Base-by-base conservation (phyloP, 2,888 invertebrate species). In the Ornithoptera alexandrae region DNA sequence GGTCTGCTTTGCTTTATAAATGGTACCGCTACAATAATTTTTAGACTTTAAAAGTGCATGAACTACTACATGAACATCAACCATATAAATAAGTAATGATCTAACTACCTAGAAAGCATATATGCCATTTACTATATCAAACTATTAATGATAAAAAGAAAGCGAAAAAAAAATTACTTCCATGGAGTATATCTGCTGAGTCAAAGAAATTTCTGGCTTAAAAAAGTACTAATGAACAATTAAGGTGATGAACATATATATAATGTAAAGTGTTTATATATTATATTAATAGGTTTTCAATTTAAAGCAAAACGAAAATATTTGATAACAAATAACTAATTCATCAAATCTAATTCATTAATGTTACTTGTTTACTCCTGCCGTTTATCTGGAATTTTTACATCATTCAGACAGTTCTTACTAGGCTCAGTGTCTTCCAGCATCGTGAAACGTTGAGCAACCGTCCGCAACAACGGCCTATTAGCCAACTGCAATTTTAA, bases 401-500 rank as follows among this genome's bases (percentile, higher is more conserved):
- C 3, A 53, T 53, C 18, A 72, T 74, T 73, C 50, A 22, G 60
- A 15, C 30, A 61, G 20, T 20, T 50, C 60, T 61, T 50, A 20
- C 18, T 50, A 39, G 20, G 17, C 60, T 61, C 74, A 15, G 36
- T 71, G 71, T 65, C 65, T 65, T 50, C 65, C 59, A 62, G 73
- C 62, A 71, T 70, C 74, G 50, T 73, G 71, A 72, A 72, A 72
- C 61, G 74, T 78, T 79, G 72, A 71, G 78, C 73, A 81, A 78
- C 74, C 62, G 58, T 68, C 69, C 67, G 71, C 73, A 22, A 0
- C 67, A 71, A 60, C 71, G 64, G 70, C 71, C 74, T 69, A 79
- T 82, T 81, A 74, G 72, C 79, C 78, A 84, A 84, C 78, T 79
- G 82, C 81, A 70, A 81, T 81, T 82, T 81, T 79, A 74, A 73